Percentiles rank a stretch among this genome's conserved stretches.
Evolutionary conservation across 2,888 invertebrate species (phyloP).

Genomic region (Cremastinae sp.): DNA sequence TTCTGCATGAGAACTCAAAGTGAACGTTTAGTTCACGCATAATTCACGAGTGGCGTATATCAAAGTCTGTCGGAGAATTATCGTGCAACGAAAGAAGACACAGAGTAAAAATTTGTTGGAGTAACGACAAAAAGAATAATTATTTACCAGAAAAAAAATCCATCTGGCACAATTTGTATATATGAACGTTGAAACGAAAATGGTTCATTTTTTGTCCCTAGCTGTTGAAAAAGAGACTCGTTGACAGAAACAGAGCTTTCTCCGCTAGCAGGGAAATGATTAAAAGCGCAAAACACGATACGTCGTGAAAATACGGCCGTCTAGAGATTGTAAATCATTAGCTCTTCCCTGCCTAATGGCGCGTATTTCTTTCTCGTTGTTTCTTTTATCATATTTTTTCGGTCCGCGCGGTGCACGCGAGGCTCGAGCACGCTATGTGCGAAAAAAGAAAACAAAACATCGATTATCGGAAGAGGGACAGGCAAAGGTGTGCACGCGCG

Average conservation of each 20-base stretch:
- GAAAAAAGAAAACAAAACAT: conserved; percentile 55
- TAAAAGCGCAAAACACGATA: conserved; percentile 18
- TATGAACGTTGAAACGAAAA: no score
- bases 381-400: conserved; percentile 21
- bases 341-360: neutral
- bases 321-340: conserved; percentile 13
- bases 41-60: conserved; percentile 20
- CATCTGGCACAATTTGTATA: neutral
- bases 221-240: no score
- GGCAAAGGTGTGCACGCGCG: conserved; percentile 43
- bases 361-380: neutral
- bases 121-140: conserved; percentile 3
- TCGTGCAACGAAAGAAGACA: conserved; percentile 5
- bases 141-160: conserved; percentile 7
- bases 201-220: no score
- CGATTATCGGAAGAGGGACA: conserved; percentile 56
- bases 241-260: no score
- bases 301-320: neutral
- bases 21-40: neutral
- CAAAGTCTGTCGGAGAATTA: conserved; percentile 4
- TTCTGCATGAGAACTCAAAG: conserved; percentile 30
- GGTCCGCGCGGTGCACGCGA: conserved; percentile 46
- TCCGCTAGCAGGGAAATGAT: neutral
- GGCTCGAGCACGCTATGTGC: conserved; percentile 35
- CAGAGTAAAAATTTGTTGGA: conserved; percentile 15